Evolutionary conservation across 2,888 invertebrate genomes (phyloP), one percentile per base, ranked within the genome.

Genomic region (Lepetodrilus schrolli): DNA sequence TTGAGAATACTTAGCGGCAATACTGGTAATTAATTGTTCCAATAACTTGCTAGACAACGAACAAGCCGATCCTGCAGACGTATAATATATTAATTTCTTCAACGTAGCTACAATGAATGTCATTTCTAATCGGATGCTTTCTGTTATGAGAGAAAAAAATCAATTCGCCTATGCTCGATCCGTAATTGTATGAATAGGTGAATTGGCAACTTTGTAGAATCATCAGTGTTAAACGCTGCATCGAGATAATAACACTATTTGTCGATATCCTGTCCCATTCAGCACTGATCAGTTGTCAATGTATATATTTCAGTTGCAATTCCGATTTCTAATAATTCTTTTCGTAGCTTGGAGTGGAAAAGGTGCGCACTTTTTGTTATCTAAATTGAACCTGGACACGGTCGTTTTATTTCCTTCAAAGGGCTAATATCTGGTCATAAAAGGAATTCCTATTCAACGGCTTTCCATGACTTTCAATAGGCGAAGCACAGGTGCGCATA

Each of bases 271-370:
- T n/a, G 7, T 13, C 13, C 30, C 30, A 30, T 58, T 58, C 26
- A 26, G 13, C 30, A 30, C 34, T 58, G 58, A 58, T 58, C 58
- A 58, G 26, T 58, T 58, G 30, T 58, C 58, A 58, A 58, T 58
- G 58, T 30, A 17, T n/a, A n/a, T 17, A 30, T 4, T 23, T 30
- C 58, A 30, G 34, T 58, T 58, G 58, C 58, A 58, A 30, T 58
- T 58, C 58, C 58, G 26, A 58, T 58, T 58, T 58, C 58, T 58
- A 58, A 58, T 58, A 58, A 58, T 30, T n/a, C n/a, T n/a, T n/a
- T n/a, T n/a, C n/a, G n/a, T n/a, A 26, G 17, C 30, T 58, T 30
- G 58, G n/a, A 58, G 30, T 30, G 26, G 58, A 30, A n/a, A 58
- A 34, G 58, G 17, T 58, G 58, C 30, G 34, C 17, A 48, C n/a